These are phyloP conservation scores for Mus pahari DNA, from an alignment of 2,113 vertebrate genomes.

Conservation along the genomic window DNA sequence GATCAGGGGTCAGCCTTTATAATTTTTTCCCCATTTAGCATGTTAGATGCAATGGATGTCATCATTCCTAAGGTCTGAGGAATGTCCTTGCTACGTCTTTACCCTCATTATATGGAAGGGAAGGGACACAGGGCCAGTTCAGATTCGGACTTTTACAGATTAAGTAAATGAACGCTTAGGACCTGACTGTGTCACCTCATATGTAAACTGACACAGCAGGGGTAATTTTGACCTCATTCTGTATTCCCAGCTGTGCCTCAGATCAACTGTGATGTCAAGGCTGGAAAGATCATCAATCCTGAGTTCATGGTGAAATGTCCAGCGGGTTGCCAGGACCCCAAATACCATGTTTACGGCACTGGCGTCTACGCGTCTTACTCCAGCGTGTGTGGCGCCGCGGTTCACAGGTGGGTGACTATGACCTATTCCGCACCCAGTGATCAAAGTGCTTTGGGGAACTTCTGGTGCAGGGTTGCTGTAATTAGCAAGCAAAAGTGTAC, in stretches of 20 bases:
- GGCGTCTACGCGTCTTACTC: conserved; percentile 96
- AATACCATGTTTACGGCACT: conserved; percentile 94
- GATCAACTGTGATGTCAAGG: conserved; percentile 94
- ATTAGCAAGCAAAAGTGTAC: neutral
- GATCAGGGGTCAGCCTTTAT: neutral
- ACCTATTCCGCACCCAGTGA: neutral
- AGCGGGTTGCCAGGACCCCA: conserved; percentile 92
- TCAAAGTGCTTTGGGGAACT: neutral
- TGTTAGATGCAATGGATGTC: neutral
- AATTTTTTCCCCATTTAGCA: neutral
- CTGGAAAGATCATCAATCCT: conserved; percentile 93
- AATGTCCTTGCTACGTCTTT: neutral
- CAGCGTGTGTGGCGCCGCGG: conserved; percentile 96
- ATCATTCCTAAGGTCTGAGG: neutral
- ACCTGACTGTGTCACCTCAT: neutral
- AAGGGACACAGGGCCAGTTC: neutral
- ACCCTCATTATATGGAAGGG: neutral
- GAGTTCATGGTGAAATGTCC: conserved; percentile 98
- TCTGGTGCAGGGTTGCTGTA: neutral
- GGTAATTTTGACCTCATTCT: conserved; percentile 77
- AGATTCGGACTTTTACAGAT: conserved; percentile 36
- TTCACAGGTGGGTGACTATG: conserved; percentile 92
- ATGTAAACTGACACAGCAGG: neutral
- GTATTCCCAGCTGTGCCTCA: conserved; percentile 91
- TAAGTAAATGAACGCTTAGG: conserved; percentile 7